phyloP scores from a whole-genome alignment of 2,113 vertebrate species.

The Anseranas semipalmata region DNA sequence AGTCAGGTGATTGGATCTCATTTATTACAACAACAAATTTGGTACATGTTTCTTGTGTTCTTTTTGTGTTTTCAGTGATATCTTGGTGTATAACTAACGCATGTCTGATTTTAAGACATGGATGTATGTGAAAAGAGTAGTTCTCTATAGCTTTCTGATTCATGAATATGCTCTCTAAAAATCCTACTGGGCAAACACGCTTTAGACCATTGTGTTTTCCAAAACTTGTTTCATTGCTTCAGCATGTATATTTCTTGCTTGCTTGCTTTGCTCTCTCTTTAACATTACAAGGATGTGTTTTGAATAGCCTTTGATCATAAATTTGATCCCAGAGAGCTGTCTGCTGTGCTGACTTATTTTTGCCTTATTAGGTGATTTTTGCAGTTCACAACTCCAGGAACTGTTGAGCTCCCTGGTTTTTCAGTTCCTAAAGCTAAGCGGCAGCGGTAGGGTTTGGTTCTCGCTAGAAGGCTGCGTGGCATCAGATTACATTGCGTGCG shows the following conservation, averaged over 20 bases:
- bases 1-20: background rate
- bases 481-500: background rate
- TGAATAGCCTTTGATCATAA: slow-evolving; percentile 69
- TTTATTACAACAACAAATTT: background rate
- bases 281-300: slow-evolving; percentile 25
- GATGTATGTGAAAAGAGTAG: background rate
- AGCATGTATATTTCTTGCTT: background rate
- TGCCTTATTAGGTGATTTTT: slow-evolving; percentile 71
- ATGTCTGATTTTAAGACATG: background rate
- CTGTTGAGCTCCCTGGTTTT: slow-evolving; percentile 48
- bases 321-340: slow-evolving; percentile 63
- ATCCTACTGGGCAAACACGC: background rate
- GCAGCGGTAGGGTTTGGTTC: background rate
- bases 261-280: background rate
- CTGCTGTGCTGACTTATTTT: slow-evolving; percentile 68
- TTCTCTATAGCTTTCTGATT: background rate
- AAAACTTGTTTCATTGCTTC: background rate
- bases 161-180: background rate
- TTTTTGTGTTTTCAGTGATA: background rate
- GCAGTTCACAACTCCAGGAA: slow-evolving; percentile 48
- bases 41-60: background rate
- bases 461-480: fast-evolving
- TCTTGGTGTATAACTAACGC: background rate
- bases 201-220: background rate
- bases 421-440: background rate